A percentile compares a stretch with the other conserved stretches of the same genome.
phyloP scores from a whole-genome alignment of 2,888 invertebrate species.

The Alentia gelatinosa region DNA sequence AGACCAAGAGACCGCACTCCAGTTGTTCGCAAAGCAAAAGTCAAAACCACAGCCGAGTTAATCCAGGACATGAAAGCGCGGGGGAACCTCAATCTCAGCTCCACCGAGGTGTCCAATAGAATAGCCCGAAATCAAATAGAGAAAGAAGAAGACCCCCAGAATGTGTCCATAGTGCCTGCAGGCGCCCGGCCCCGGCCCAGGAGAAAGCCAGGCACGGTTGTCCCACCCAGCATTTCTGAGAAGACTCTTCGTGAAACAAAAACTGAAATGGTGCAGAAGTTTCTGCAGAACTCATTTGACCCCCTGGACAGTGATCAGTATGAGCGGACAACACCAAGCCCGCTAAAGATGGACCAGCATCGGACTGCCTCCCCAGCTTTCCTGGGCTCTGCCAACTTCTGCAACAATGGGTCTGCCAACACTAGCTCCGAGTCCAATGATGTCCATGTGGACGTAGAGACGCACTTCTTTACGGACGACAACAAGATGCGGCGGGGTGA shows the following conservation, averaged over 20 bases:
- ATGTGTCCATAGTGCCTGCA: slow-evolving; percentile 73
- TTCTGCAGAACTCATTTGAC: slow-evolving; percentile 76
- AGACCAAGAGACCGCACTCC: neutral
- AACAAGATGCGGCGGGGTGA: neutral
- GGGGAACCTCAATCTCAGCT: slow-evolving; percentile 72
- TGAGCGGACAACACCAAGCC: slow-evolving; percentile 13
- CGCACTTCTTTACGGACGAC: slow-evolving; percentile 18
- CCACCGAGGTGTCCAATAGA: slow-evolving; percentile 73
- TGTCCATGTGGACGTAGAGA: neutral
- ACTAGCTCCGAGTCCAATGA: slow-evolving; percentile 35
- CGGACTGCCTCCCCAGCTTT: slow-evolving; percentile 28
- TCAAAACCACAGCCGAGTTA: slow-evolving; percentile 90
- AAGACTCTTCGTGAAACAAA: slow-evolving; percentile 76
- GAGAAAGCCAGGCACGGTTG: slow-evolving; percentile 69
- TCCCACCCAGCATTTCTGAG: slow-evolving; percentile 67
- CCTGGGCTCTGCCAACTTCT: slow-evolving; percentile 25
- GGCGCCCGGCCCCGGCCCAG: slow-evolving; percentile 74
- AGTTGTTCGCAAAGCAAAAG: slow-evolving; percentile 77
- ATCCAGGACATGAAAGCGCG: slow-evolving; percentile 87
- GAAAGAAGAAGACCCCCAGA: slow-evolving; percentile 71
- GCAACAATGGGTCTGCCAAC: neutral
- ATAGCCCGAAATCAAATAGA: slow-evolving; percentile 77
- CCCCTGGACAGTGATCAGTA: slow-evolving; percentile 56
- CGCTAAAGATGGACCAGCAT: neutral
- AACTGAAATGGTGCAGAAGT: slow-evolving; percentile 81